A percentile compares a stretch with the other conserved stretches of the same genome.
phyloP scores from a whole-genome alignment of 2,797 vertebrate genomes.

The Coracias cyanogaster region DNA sequence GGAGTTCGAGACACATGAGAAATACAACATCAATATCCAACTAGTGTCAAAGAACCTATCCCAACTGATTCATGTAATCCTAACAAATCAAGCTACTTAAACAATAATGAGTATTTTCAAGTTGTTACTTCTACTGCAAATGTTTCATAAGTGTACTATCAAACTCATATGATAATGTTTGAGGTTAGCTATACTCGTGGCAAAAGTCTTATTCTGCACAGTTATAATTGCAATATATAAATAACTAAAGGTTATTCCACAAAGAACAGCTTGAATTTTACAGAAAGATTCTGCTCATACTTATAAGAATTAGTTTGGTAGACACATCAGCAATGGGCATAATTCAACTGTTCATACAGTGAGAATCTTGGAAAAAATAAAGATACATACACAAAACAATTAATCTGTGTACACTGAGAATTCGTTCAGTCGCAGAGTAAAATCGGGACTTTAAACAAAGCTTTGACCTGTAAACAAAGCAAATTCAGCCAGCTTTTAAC shows the following conservation, averaged over 20 bases:
- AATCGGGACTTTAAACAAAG: conserved; percentile 81
- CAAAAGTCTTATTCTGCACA: conserved; percentile 83
- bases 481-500: conserved; percentile 81
- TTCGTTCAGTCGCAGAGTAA: conserved; percentile 80
- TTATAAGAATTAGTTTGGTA: conserved; percentile 78
- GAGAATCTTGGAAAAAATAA: conserved; percentile 77
- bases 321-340: conserved; percentile 79
- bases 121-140: conserved; percentile 58
- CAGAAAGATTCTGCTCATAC: conserved; percentile 81
- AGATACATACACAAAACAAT: conserved; percentile 83
- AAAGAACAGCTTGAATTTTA: conserved; percentile 80
- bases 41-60: conserved; percentile 54
- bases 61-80: conserved; percentile 61
- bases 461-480: conserved; percentile 83
- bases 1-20: conserved; percentile 54
- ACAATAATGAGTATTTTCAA: conserved; percentile 73
- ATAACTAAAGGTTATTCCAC: conserved; percentile 80
- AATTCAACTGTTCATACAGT: conserved; percentile 81
- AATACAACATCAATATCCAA: conserved; percentile 52
- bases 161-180: conserved; percentile 63
- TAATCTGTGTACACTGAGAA: conserved; percentile 80
- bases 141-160: conserved; percentile 45
- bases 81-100: conserved; percentile 81
- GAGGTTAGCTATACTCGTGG: conserved; percentile 78
- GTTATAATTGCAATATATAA: conserved; percentile 79